phyloP scores from a whole-genome alignment of 2,113 vertebrate genomes.

The Cyprinodon brontotheroides region DNA sequence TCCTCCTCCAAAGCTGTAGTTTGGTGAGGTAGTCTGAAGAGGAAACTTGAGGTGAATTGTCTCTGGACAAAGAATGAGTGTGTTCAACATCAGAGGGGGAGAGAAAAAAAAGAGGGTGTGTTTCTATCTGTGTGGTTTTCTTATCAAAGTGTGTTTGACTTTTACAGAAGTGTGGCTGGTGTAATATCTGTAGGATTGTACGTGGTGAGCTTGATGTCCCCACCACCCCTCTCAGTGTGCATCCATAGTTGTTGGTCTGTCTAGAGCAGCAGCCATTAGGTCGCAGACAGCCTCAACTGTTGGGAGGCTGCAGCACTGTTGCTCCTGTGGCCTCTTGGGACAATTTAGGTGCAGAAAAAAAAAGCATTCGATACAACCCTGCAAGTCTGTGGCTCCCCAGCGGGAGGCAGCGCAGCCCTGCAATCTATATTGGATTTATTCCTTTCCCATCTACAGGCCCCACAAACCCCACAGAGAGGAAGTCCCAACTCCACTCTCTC shows the following conservation, averaged over 20 bases:
- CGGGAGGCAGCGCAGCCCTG: constrained; percentile 82
- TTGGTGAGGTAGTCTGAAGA: constrained; percentile 58
- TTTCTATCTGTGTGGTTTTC: constrained; percentile 64
- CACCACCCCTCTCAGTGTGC: constrained; percentile 12
- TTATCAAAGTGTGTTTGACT: constrained; percentile 53
- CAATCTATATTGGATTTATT: constrained; percentile 87
- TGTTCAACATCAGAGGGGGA: constrained; percentile 42
- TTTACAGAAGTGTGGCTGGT: constrained; percentile 39
- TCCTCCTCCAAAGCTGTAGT: constrained; percentile 60
- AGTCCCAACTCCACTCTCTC: constrained; percentile 70
- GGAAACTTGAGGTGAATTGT: constrained; percentile 64
- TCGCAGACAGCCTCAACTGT: constrained; percentile 59
- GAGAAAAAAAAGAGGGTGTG: constrained; percentile 32
- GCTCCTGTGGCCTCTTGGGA: constrained; percentile 63
- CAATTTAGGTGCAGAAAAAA: constrained; percentile 73
- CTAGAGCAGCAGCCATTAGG: constrained; percentile 66
- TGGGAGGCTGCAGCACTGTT: constrained; percentile 59
- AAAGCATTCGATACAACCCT: constrained; percentile 75
- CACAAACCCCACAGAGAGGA: constrained; percentile 74
- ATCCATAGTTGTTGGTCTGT: constrained; percentile 13
- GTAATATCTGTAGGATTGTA: constrained; percentile 51
- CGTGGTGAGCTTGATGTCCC: constrained; percentile 34
- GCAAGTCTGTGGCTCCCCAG: constrained; percentile 82
- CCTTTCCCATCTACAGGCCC: constrained; percentile 82
- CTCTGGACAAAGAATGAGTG: constrained; percentile 58